Evolutionary conservation across 2,797 vertebrate species (phyloP), one percentile per base, ranked within the genome.

Genomic region (Phataginus tetradactyla): DNA sequence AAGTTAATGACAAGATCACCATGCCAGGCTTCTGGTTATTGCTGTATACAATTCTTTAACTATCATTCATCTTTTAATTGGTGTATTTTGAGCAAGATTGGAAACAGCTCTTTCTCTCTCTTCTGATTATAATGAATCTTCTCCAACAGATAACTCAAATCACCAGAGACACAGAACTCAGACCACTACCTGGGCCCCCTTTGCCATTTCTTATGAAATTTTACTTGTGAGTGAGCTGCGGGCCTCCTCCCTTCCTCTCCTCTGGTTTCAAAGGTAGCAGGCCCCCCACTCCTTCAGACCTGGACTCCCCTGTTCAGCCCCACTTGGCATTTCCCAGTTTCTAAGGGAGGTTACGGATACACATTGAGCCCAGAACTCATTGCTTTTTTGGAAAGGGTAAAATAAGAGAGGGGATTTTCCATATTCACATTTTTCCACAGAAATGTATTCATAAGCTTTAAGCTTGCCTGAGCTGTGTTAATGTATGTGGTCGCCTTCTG

Each of bases 371-470:
- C 97, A 98, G 98, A 98, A 98, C 97, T 95, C 98, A 97, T 96
- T 98, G 98, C 98, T 98, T 98, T 98, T 99, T 98, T 95, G 86
- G 97, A 98, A 98, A 98, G 96, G 95, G 98, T 97, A 98, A 98
- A 98, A 94, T 95, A 92, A 98, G 97, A 98, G 97, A 98, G 98
- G 97, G 97, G 96, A 96, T 98, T 98, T 99, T 99, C 98, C 98
- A 98, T 98, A 98, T 98, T 98, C 98, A 98, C 98, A 98, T 98
- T 99, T 98, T 98, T 98, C 98, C 98, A 99, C 98, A 99, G 98
- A 98, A 99, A 98, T 98, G 98, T 98, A 98, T 98, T 98, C 98
- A 98, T 98, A 98, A 98, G 97, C 98, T 98, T 98, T 98, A 98
- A 99, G 98, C 97, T 98, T 97, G 98, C 97, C 97, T 98, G 94